A percentile compares a stretch with the other conserved stretches of the same genome.
Conservation (phyloP, 2,888 invertebrate species). For the Bombylius major region DNA sequence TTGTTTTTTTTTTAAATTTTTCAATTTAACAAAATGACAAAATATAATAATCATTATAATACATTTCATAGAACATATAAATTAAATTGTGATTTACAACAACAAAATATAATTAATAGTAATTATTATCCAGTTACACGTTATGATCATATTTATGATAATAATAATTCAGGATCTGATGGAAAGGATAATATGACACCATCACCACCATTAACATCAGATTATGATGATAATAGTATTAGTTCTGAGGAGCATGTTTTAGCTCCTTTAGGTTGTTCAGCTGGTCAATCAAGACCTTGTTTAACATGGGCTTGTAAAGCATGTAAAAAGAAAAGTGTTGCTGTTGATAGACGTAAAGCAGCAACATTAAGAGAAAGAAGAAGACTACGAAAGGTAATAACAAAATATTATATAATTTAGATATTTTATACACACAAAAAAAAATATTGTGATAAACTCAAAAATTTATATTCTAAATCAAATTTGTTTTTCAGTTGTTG, state of each 20-base stretch:
- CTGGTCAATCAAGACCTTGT: slow-evolving; percentile 52
- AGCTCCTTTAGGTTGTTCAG: slow-evolving; percentile 37
- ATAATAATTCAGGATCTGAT: slow-evolving; percentile 5
- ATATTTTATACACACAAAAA: too few relatives aligned
- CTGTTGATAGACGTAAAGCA: slow-evolving; percentile 91
- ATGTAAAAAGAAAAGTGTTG: slow-evolving; percentile 90
- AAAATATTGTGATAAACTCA: too few relatives aligned
- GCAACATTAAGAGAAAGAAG: slow-evolving; percentile 91
- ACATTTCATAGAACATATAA: slow-evolving; percentile 3
- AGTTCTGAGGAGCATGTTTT: slow-evolving; percentile 36
- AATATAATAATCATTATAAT: slow-evolving; percentile 3
- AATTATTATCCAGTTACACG: not conserved
- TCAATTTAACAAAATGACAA: slow-evolving; percentile 4
- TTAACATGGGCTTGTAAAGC: slow-evolving; percentile 96
- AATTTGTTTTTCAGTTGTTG: too few relatives aligned
- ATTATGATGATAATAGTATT: slow-evolving; percentile 34
- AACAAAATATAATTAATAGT: not conserved
- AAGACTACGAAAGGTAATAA: slow-evolving; percentile 74
- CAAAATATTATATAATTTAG: too few relatives aligned
- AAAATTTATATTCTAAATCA: not conserved
- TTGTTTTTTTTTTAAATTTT: not conserved
- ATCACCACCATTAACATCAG: slow-evolving; percentile 32
- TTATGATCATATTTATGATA: not conserved
- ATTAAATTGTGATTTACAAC: slow-evolving; percentile 4
- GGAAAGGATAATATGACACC: slow-evolving; percentile 11